phyloP scores from a whole-genome alignment of 2,797 vertebrate species.

The Podarcis lilfordi region DNA sequence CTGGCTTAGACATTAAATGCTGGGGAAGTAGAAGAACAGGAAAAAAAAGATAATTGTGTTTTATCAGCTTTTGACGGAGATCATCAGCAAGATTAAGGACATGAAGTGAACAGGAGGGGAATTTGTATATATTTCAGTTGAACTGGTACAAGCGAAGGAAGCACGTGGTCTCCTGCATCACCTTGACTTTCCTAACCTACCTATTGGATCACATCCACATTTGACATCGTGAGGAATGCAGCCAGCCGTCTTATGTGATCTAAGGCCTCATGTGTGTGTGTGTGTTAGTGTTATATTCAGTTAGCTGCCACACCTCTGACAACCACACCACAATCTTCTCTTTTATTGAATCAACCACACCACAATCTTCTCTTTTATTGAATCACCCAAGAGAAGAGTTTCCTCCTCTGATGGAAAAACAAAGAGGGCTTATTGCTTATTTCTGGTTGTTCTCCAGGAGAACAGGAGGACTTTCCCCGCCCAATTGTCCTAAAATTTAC shows the following conservation, averaged over 20 bases:
- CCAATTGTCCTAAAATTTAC: too few relatives aligned
- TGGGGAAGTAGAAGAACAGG: conserved; percentile 30
- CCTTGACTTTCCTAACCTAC: background rate
- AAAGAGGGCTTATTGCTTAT: background rate
- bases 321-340: background rate
- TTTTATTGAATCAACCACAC: background rate
- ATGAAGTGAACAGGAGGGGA: background rate
- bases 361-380: background rate
- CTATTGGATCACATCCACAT: background rate
- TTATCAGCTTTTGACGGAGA: background rate
- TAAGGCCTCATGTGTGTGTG: background rate
- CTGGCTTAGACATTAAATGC: conserved; percentile 40
- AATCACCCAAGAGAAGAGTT: background rate
- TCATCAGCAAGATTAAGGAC: background rate
- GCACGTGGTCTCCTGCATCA: background rate
- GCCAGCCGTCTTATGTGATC: background rate
- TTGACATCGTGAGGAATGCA: background rate
- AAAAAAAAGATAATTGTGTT: conserved; percentile 34
- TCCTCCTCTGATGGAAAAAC: background rate
- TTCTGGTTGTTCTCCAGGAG: too few relatives aligned
- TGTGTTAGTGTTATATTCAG: background rate
- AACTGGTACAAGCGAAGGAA: background rate
- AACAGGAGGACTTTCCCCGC: too few relatives aligned
- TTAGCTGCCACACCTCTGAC: background rate
- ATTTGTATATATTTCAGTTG: background rate